Percentiles rank a stretch among this genome's conserved stretches.
phyloP scores from a whole-genome alignment of 2,888 invertebrate species.

The Drosophila ochracea region DNA sequence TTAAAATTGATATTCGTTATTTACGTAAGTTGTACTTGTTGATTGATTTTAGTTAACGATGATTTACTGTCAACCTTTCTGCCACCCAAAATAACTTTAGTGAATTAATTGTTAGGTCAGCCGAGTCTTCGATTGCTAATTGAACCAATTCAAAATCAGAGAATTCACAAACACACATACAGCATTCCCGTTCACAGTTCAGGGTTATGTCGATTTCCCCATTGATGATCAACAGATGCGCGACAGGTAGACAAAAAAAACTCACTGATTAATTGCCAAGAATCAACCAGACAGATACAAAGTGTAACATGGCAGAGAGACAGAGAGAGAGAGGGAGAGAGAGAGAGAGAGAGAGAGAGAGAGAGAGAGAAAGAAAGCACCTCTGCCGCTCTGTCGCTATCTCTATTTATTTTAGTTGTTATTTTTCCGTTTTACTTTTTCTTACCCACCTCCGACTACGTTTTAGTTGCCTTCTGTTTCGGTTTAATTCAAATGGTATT shows the following conservation, averaged over 20 bases:
- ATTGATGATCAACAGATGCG: slow-evolving; percentile 48
- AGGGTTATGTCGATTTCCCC: slow-evolving; percentile 46
- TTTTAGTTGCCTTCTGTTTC: slow-evolving; percentile 32
- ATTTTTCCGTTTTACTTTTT: slow-evolving; percentile 40
- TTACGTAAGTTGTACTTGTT: slow-evolving; percentile 6
- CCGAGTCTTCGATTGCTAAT: slow-evolving; percentile 21
- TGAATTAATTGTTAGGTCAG: slow-evolving; percentile 27
- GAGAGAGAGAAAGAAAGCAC: not conserved
- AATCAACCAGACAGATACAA: slow-evolving; percentile 4
- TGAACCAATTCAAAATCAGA: slow-evolving; percentile 41
- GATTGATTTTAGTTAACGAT: slow-evolving; percentile 2
- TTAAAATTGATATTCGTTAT: slow-evolving; percentile 6
- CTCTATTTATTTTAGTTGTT: slow-evolving; percentile 28
- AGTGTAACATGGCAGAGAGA: not conserved
- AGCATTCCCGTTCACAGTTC: slow-evolving; percentile 19
- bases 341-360: not conserved
- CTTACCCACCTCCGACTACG: slow-evolving; percentile 10
- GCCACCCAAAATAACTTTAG: slow-evolving; percentile 3
- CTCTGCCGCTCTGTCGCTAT: slow-evolving; percentile 18
- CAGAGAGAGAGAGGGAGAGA: not conserved
- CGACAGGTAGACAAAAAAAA: slow-evolving; percentile 50
- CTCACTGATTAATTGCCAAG: slow-evolving; percentile 42
- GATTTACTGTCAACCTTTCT: slow-evolving; percentile 7
- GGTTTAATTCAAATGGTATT: slow-evolving; percentile 73
- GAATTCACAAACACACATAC: not conserved